A percentile compares a stretch with the other conserved stretches of the same genome.
These are phyloP conservation scores for Polylopha cassiicola DNA, from an alignment of 2,888 invertebrate genomes.

Conservation along the genomic window DNA sequence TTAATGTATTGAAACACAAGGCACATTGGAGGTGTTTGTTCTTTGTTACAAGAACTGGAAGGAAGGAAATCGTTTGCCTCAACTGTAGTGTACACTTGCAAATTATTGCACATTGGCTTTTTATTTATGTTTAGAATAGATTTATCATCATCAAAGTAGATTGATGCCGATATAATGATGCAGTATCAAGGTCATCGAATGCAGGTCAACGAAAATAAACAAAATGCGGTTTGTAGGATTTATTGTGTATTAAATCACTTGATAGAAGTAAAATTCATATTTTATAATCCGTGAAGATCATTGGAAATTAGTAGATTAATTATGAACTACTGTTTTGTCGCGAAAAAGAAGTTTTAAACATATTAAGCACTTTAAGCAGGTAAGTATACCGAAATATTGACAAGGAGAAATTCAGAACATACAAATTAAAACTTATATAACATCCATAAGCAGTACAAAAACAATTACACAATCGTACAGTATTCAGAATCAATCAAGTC, in stretches of 20 bases:
- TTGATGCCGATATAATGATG: constrained; percentile 57
- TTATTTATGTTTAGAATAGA: constrained; percentile 44
- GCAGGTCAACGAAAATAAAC: constrained; percentile 46
- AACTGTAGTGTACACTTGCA: constrained; percentile 24
- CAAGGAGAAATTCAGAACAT: constrained; percentile 8
- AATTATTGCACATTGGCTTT: constrained; percentile 35
- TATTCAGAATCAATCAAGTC: constrained; percentile 1
- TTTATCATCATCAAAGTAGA: constrained; percentile 43
- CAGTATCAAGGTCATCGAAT: constrained; percentile 57
- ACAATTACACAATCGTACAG: neutral
- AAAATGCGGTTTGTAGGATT: constrained; percentile 46
- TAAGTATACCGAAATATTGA: too few relatives aligned
- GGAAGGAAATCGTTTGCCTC: constrained; percentile 26
- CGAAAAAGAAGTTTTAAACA: too few relatives aligned
- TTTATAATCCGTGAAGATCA: too few relatives aligned
- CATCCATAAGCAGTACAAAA: too few relatives aligned
- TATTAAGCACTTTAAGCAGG: too few relatives aligned
- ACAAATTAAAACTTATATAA: constrained; percentile 11
- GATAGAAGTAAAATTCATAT: constrained; percentile 30
- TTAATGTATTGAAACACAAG: constrained; percentile 24
- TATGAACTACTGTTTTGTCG: too few relatives aligned
- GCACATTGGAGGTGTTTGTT: constrained; percentile 24
- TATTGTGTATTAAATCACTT: constrained; percentile 37
- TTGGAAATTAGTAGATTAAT: too few relatives aligned
- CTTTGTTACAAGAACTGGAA: constrained; percentile 27